Conservation (phyloP, 2,113 vertebrate species). For the Tychaedon coryphoeus region DNA sequence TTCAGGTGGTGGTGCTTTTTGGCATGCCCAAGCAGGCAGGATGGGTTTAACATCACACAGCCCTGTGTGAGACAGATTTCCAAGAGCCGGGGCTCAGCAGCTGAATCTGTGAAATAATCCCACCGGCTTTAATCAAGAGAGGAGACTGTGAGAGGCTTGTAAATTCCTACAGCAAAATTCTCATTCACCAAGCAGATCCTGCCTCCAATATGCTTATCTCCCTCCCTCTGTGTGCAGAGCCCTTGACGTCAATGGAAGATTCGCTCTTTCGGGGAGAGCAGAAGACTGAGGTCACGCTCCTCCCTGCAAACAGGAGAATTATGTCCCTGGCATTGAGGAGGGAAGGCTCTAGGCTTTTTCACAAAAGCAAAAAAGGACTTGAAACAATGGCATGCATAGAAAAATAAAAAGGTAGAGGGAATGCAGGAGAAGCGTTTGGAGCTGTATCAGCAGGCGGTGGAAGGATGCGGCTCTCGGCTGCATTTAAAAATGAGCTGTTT, state of each 20-base stretch:
- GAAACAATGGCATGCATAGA: neutral
- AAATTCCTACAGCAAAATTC: constrained; percentile 66
- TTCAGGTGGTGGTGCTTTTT: neutral
- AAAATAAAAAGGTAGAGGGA: neutral
- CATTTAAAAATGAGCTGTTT: neutral
- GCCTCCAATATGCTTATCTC: constrained; percentile 56
- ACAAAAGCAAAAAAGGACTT: neutral
- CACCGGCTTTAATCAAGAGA: constrained; percentile 44
- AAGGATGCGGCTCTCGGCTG: neutral
- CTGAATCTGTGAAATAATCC: constrained; percentile 40
- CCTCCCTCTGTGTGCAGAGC: constrained; percentile 51
- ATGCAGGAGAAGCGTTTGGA: neutral
- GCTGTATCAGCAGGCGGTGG: constrained; percentile 7
- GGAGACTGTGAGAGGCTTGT: constrained; percentile 34
- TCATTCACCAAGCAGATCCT: constrained; percentile 44
- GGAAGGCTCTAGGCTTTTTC: neutral
- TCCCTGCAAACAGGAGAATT: constrained; percentile 10
- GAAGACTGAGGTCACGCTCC: constrained; percentile 42
- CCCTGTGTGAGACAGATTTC: neutral
- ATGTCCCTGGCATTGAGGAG: neutral
- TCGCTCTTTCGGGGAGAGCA: constrained; percentile 48
- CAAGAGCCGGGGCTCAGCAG: neutral
- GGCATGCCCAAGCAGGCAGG: neutral
- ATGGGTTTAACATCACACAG: neutral
- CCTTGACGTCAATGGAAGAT: constrained; percentile 70